phyloP scores from a whole-genome alignment of 2,113 vertebrate species.

The Strix aluco region DNA sequence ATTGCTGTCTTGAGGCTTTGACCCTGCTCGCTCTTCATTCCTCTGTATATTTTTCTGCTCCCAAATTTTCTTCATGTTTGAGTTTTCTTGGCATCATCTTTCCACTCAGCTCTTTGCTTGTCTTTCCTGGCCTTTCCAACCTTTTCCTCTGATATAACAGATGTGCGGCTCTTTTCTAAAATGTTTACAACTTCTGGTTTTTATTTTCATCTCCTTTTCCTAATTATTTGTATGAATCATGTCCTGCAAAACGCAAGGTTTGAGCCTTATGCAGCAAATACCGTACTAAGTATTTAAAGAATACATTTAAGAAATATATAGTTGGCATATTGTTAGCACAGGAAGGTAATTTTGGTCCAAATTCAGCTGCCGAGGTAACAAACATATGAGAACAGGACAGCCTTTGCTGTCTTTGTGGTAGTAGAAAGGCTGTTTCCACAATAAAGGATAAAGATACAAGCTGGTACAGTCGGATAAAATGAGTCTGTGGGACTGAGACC shows the following conservation, averaged over 20 bases:
- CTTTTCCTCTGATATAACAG: not conserved
- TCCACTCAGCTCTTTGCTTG: not conserved
- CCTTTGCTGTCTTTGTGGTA: not conserved
- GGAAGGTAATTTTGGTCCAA: not conserved
- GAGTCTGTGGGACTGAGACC: not conserved
- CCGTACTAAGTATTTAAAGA: rapidly evolving
- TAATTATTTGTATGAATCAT: not conserved
- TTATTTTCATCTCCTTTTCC: not conserved
- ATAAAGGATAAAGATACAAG: not conserved
- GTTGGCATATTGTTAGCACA: not conserved
- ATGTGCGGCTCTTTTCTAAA: not conserved
- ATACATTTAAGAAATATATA: not conserved
- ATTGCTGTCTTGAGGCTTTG: not conserved
- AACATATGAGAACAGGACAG: not conserved
- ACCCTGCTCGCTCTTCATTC: not conserved
- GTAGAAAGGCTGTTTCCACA: not conserved
- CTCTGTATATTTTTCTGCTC: not conserved
- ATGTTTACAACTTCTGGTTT: not conserved
- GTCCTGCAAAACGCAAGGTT: not conserved
- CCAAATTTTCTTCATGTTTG: not conserved
- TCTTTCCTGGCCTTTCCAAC: not conserved
- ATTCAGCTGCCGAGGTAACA: not conserved
- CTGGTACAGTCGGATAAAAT: not conserved
- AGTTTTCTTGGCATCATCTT: not conserved
- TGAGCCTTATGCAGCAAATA: not conserved